phyloP scores from a whole-genome alignment of 1,140 invertebrate species.

The Zophobas morio region DNA sequence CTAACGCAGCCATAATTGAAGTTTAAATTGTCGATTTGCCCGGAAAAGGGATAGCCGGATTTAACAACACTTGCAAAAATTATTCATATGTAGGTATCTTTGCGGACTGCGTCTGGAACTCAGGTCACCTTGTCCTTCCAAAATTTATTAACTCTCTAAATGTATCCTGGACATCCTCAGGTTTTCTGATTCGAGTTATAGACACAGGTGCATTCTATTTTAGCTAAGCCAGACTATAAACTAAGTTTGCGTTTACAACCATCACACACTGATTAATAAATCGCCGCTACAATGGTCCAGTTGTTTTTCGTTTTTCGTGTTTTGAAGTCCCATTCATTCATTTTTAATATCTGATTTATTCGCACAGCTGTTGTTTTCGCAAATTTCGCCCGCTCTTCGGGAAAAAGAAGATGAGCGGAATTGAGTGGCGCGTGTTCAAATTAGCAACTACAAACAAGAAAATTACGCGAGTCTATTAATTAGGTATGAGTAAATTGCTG shows the following conservation, averaged over 20 bases:
- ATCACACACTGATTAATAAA: neutral
- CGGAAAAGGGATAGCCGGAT: neutral
- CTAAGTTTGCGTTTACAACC: slow-evolving; percentile 30
- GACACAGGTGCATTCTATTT: slow-evolving; percentile 52
- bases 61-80: neutral
- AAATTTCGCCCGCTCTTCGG: neutral
- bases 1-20: slow-evolving; percentile 38
- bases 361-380: neutral
- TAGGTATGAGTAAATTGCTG: neutral
- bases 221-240: slow-evolving; percentile 23
- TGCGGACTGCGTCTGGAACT: no score
- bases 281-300: neutral
- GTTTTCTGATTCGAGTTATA: slow-evolving; percentile 50
- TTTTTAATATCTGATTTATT: neutral
- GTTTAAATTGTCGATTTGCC: slow-evolving; percentile 36
- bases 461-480: slow-evolving; percentile 39
- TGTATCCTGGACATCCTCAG: neutral
- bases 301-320: slow-evolving; percentile 2
- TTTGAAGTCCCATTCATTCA: neutral
- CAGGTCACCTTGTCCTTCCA: no score
- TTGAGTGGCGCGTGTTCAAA: slow-evolving; percentile 3
- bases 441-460: slow-evolving; percentile 40
- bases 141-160: no score
- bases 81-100: no score
- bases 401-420: no score